Evolutionary conservation across 2,888 invertebrate genomes (phyloP), one percentile per base, ranked within the genome.

Genomic region (Chrysolina haemoptera): DNA sequence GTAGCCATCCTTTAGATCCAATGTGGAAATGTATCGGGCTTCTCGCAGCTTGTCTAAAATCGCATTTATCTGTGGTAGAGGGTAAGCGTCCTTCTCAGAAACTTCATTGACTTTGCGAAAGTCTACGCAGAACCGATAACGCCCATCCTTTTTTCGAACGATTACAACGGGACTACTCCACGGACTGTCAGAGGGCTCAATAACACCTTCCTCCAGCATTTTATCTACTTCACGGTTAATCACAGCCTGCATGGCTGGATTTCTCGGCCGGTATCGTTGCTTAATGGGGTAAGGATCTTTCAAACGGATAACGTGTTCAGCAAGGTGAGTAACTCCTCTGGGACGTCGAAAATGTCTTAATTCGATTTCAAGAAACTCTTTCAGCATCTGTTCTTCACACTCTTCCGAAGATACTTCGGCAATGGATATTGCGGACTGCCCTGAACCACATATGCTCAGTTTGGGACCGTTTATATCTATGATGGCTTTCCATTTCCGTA

Each of bases 31-130:
- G 59, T 81, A 81, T n/a, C 71, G 63, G 0, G 82, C 81, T 16
- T 73, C 65, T 11, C 77, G 62, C 0, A 84, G 72, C 16, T 79
- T 78, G n/a, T 82, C 78, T 12, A 84, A 64, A 1, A 80, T 80
- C 16, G 72, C 74, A 11, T 77, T 74, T 10, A 84, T 82, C 12
- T 73, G 75, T 1, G 83, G 83, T 22, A 84, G 27, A 27, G 27
- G 27, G 27, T 27, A 27, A 27, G 27, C 43, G 43, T 43, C 43
- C 43, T 43, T 12, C 43, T 5, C 43, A 43, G 43, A 43, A 43
- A 43, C 43, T 43, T 43, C 43, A 12, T 27, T 43, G 43, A 43
- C 53, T 43, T 68, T 62, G 1, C 71, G 68, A 67, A 73, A 75
- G 48, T 78, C 78, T 11, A 79, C 68, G 67, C 79, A 78, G 18